A percentile compares a stretch with the other conserved stretches of the same genome.
These are phyloP conservation scores for Kryptolebias ocellatus DNA, from an alignment of 2,797 vertebrate species.

Conservation along the genomic window DNA sequence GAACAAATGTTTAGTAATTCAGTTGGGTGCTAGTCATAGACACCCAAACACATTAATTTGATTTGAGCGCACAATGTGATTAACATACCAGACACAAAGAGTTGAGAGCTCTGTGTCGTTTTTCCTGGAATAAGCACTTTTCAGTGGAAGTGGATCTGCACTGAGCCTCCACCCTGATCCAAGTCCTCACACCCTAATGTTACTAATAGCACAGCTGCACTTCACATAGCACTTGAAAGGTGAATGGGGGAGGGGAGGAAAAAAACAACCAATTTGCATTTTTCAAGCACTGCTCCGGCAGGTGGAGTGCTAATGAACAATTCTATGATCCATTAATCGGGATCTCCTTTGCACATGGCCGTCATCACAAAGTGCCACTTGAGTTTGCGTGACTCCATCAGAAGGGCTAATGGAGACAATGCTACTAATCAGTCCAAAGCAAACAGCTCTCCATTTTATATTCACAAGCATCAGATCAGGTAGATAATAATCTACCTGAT, in stretches of 20 bases:
- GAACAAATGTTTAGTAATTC: constrained; percentile 47
- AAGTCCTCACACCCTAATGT: constrained; percentile 44
- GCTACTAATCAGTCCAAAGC: constrained; percentile 64
- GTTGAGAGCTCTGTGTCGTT: constrained; percentile 23
- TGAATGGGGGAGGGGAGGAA: constrained; percentile 49
- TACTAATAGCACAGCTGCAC: constrained; percentile 50
- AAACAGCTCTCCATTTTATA: constrained; percentile 53
- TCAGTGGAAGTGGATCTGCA: constrained; percentile 39
- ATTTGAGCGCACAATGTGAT: constrained; percentile 29
- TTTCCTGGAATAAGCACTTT: constrained; percentile 43
- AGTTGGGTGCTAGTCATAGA: constrained; percentile 35
- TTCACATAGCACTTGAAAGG: constrained; percentile 69
- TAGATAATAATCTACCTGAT: constrained; percentile 25
- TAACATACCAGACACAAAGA: constrained; percentile 24
- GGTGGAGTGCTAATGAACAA: constrained; percentile 76
- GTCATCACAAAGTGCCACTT: constrained; percentile 66
- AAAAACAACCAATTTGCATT: constrained; percentile 70
- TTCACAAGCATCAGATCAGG: constrained; percentile 33
- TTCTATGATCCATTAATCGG: constrained; percentile 75
- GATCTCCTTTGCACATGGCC: constrained; percentile 65
- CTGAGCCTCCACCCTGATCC: constrained; percentile 53
- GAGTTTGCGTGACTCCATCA: constrained; percentile 54
- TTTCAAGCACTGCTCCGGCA: constrained; percentile 62
- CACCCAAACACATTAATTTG: constrained; percentile 40
- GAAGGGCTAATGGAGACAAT: constrained; percentile 69